Evolutionary conservation across 2,888 invertebrate genomes (phyloP), one percentile per base, ranked within the genome.

Genomic region (Aphidius colemani): DNA sequence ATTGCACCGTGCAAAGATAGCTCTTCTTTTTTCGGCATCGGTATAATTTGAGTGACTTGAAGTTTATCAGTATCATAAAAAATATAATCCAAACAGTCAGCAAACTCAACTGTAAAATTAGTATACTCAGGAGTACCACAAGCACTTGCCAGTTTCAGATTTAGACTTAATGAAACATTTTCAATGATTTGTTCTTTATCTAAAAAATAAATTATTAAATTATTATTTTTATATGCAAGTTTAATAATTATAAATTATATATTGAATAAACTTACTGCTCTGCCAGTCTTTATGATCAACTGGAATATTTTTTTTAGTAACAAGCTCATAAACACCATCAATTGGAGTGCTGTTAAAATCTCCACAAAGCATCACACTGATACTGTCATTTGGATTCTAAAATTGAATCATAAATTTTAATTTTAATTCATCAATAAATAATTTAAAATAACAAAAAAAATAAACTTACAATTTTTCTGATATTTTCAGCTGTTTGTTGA

Each of bases 261-360:
- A 41, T 61, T 3, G 7, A 2, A 30, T 55, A 53, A 62, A 85
- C 89, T 86, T 86, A 93, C 93, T 90, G 70, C 91, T 91, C 67
- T 83, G 86, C 92, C 94, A 96, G 78, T 94, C 94, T 13, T 86
- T 82, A 69, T 88, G 87, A 72, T 88, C 84, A 61, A 84, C 85
- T 45, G 88, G 85, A 6, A 95, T 87, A 67, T 80, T 75, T 62
- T 91, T 90, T 49, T 88, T 86, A 0, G 91, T 92, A 82, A 93
- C 89, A 60, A 95, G 84, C 75, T 90, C 87, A 81, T 90, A 93
- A 73, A 95, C 88, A 0, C 93, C 94, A 79, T 90, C 91, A 59
- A 90, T 88, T 0, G 96, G 95, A 2, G 88, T 88, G 79, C 94
- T 94, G 79, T 98, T 98, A 75, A 97, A 96, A 81, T 98, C 98